These are phyloP conservation scores for Minunthozetes semirufus DNA, from an alignment of 2,888 invertebrate genomes.

Conservation along the genomic window DNA sequence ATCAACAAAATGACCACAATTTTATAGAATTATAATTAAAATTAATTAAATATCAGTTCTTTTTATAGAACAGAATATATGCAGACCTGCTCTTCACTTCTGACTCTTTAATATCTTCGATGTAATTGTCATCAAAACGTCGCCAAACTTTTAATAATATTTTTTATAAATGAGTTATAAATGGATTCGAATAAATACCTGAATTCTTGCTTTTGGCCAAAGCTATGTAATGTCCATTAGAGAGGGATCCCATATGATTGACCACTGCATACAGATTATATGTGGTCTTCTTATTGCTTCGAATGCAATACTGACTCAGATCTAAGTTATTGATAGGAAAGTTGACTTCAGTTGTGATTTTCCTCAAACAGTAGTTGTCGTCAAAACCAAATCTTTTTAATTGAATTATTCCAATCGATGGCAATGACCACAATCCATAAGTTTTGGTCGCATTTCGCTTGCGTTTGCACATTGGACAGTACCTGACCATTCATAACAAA, in stretches of 20 bases:
- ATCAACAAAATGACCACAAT: too few relatives aligned
- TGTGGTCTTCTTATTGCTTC: constrained; percentile 44
- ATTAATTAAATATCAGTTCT: constrained; percentile 39
- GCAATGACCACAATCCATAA: constrained; percentile 48
- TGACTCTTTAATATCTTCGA: constrained; percentile 43
- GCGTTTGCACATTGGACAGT: constrained; percentile 45
- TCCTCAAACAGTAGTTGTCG: constrained; percentile 44
- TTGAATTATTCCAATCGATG: constrained; percentile 48
- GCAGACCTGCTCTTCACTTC: constrained; percentile 46
- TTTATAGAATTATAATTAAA: too few relatives aligned
- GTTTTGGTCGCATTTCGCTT: constrained; percentile 49
- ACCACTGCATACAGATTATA: constrained; percentile 54
- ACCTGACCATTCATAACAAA: constrained; percentile 36
- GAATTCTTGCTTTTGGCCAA: constrained; percentile 45
- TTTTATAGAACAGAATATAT: constrained; percentile 48
- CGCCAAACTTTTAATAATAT: constrained; percentile 46
- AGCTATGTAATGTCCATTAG: constrained; percentile 54
- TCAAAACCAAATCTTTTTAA: constrained; percentile 49
- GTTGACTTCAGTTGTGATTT: constrained; percentile 45
- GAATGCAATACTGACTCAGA: constrained; percentile 45
- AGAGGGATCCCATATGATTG: constrained; percentile 51
- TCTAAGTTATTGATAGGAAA: constrained; percentile 50
- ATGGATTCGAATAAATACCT: not conserved
- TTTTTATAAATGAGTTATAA: not conserved
- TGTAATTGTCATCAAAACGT: constrained; percentile 48